Conservation (phyloP, 2,113 vertebrate species). For the Fukomys damarensis region DNA sequence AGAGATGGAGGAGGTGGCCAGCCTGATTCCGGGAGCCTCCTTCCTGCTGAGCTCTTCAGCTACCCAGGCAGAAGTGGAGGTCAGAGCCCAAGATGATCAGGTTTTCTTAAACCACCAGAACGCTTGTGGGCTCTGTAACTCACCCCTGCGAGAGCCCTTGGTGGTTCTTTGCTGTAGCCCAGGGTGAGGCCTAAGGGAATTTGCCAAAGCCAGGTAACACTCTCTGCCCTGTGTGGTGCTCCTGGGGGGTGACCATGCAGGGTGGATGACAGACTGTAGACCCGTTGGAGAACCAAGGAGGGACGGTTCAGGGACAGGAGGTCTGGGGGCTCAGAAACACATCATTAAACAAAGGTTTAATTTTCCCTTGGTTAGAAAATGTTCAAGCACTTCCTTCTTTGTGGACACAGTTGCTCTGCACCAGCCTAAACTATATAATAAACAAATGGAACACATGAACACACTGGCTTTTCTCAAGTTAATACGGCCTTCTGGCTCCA, state of each 20-base stretch:
- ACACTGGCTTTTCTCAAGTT: slow-evolving; percentile 51
- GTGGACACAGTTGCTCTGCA: background rate
- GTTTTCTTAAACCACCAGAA: background rate
- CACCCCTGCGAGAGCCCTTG: background rate
- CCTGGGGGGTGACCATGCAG: background rate
- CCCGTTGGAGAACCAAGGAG: background rate
- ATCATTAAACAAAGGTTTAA: background rate
- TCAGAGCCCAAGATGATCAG: background rate
- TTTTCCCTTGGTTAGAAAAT: slow-evolving; percentile 28
- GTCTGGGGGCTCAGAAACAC: background rate
- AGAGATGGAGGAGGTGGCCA: background rate
- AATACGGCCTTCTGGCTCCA: background rate
- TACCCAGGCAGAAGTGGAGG: background rate
- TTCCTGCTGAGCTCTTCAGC: background rate
- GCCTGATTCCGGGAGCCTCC: background rate
- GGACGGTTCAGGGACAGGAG: background rate
- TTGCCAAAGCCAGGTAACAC: background rate
- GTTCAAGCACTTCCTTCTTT: background rate
- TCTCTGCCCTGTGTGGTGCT: background rate
- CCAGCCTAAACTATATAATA: slow-evolving; percentile 38
- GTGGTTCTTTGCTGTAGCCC: background rate
- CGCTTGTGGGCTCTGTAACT: background rate
- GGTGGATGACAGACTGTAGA: background rate
- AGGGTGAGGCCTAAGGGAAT: background rate
- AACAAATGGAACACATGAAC: slow-evolving; percentile 27